Percentiles rank a stretch among this genome's conserved stretches.
Evolutionary conservation across 2,888 invertebrate genomes (phyloP).

Genomic region (Saturnia japonica): DNA sequence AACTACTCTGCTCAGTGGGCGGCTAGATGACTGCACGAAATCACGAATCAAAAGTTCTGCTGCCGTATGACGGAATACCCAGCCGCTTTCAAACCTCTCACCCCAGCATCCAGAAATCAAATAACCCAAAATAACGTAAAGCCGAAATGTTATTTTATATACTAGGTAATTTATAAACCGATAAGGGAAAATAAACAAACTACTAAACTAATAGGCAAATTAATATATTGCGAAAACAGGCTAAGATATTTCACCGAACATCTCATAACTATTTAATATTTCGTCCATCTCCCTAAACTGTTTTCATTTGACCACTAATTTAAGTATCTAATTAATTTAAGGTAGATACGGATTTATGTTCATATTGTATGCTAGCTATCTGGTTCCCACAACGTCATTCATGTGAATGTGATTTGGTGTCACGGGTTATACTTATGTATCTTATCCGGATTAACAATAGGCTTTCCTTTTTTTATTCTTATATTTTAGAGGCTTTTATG

Average conservation of each 20-base stretch:
- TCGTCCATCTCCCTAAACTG: not conserved
- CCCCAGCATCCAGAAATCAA: not conserved
- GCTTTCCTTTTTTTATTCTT: too few species aligned
- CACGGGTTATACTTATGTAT: not conserved
- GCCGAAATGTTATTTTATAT: too few species aligned
- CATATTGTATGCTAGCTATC: not conserved
- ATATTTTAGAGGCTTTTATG: too few species aligned
- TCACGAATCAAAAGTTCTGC: not conserved
- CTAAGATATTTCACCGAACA: not conserved
- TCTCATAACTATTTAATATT: not conserved
- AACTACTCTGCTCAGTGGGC: not conserved
- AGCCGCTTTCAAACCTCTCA: not conserved
- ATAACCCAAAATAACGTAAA: not conserved
- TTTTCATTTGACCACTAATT: not conserved
- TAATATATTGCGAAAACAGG: not conserved
- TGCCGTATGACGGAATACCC: slow-evolving; percentile 11
- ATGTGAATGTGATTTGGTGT: not conserved
- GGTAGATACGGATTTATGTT: not conserved
- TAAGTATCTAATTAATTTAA: not conserved
- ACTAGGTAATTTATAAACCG: not conserved
- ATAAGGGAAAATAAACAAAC: not conserved
- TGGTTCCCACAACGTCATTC: not conserved
- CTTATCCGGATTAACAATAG: too few species aligned
- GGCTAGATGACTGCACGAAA: not conserved
- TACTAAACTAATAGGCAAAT: not conserved